Evolutionary conservation across 2,797 vertebrate genomes (phyloP), one percentile per base, ranked within the genome.

Genomic region (Morelia viridis): DNA sequence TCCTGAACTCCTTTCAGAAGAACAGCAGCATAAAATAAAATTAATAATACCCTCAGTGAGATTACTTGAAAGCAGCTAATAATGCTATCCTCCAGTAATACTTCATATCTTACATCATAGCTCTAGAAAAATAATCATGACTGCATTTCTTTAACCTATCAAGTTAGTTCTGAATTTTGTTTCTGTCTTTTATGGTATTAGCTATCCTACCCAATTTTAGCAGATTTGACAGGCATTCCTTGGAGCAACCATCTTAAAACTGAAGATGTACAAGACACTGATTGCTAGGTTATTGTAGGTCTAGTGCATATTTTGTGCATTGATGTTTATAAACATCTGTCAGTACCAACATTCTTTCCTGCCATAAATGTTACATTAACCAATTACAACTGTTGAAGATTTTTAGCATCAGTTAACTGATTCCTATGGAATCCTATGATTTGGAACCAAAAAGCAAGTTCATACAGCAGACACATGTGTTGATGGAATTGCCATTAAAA

Each of bases 401-500:
- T 53, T 80, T 89, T 60, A 12, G 31, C 56, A 80, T 41, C 24
- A 41, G 53, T 41, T 76, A 89, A 35, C 12, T 24, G 56, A n/a
- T 28, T 76, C 35, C 68, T 46, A 11, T 19, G 22, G 22, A 92
- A 94, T n/a, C 94, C 60, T 95, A 85, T 91, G 88, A 93, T 94
- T 92, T 93, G 65, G 62, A 95, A 71, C 46, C 90, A 89, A 93
- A 94, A 95, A 94, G 26, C 35, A 89, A 91, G 89, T n/a, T 12
- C 0, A 5, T 0, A 0, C 57, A 90, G 62, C 28, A 86, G 46
- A 24, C 89, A 89, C 8, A 94, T 31, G 60, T 65, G 6, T 13
- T 28, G 4, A 22, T 87, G 85, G 1, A n/a, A 71, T 90, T 95
- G 35, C 24, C 93, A 6, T 91, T 85, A 90, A 88, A 35, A 46